Base-by-base conservation (phyloP, 2,888 invertebrate species). In the Ctena decussata region DNA sequence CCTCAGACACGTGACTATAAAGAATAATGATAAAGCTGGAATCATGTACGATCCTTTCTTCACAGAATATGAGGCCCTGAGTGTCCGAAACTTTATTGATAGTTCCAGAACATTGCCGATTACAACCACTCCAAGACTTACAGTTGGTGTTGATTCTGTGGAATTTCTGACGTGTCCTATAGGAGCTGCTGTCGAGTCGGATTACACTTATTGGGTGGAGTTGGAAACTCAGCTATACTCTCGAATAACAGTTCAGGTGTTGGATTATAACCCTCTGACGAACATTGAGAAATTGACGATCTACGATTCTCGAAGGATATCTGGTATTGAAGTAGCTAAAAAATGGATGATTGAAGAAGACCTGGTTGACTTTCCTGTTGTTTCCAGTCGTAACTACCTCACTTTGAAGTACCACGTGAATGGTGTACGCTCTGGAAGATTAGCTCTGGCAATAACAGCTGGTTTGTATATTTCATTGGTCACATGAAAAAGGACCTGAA, bases 21-120 rank as follows among this genome's bases (percentile, higher is more conserved):
- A 98, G 94, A 97, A 98, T 88, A 99, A 99, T 95, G 97, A 97
- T 46, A 96, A 97, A 79, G 98, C 98, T 53, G 99, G 99, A 0
- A 97, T 99, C 89, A 97, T 98, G 77, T 99, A 99, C 94, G 98
- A 99, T 96, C 98, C 99, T 0, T 98, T 97, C 57, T 96, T 99
- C 85, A 97, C 98, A 0, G 94, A 95, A 60, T 93, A 93, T 70
- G 95, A 95, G 77, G 95, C 94, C 3, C 89, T 94, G 35, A 90
- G 93, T 82, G 92, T 95, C 0, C 89, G 95, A n/a, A 93, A 93
- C 76, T 93, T 93, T 73, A 93, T 94, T 35, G 85, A 92, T 41
- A 87, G 87, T 35, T 82, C 84, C 24, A 80, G 91, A 12, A 91
- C 89, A 1, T 79, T 90, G 0, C 84, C 88, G 32, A 84, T 93